Evolutionary conservation across 2,888 invertebrate species (phyloP).

Genomic region (Epirrhoe alternata): DNA sequence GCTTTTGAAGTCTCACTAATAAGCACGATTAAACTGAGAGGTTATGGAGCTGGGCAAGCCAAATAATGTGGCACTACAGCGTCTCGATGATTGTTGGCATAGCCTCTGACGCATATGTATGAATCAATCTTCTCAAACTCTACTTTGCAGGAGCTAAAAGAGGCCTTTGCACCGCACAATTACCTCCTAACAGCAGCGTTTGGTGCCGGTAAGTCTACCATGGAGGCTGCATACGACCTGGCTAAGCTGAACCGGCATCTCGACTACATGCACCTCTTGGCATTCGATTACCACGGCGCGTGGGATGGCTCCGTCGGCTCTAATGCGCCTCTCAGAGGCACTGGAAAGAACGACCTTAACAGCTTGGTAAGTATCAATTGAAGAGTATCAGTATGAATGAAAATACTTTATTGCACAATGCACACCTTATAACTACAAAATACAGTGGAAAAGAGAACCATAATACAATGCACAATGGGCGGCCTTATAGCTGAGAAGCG

Average conservation of each 20-base stretch:
- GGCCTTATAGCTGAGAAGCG: too few relatives aligned
- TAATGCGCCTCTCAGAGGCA: constrained; percentile 89
- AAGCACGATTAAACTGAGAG: too few relatives aligned
- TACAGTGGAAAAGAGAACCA: too few relatives aligned
- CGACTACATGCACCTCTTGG: constrained; percentile 93
- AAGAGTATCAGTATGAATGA: too few relatives aligned
- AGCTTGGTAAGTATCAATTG: constrained; percentile 91
- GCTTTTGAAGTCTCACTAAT: too few relatives aligned
- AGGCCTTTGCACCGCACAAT: constrained; percentile 88
- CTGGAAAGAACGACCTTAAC: constrained; percentile 79
- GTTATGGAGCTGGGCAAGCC: too few relatives aligned
- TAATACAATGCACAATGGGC: too few relatives aligned
- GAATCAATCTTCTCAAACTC: neutral
- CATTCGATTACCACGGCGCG: constrained; percentile 94
- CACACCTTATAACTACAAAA: too few relatives aligned
- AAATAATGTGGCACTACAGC: too few relatives aligned
- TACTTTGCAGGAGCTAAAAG: constrained; percentile 87
- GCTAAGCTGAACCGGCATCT: constrained; percentile 87
- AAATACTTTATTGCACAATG: too few relatives aligned
- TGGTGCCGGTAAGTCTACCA: constrained; percentile 90
- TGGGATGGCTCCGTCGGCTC: constrained; percentile 92
- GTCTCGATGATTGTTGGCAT: too few relatives aligned
- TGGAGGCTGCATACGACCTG: constrained; percentile 92
- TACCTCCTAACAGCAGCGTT: constrained; percentile 92
- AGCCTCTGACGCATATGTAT: too few relatives aligned